Evolutionary conservation across 2,888 invertebrate genomes (phyloP), one percentile per base, ranked within the genome.

Genomic region (Mantis religiosa): DNA sequence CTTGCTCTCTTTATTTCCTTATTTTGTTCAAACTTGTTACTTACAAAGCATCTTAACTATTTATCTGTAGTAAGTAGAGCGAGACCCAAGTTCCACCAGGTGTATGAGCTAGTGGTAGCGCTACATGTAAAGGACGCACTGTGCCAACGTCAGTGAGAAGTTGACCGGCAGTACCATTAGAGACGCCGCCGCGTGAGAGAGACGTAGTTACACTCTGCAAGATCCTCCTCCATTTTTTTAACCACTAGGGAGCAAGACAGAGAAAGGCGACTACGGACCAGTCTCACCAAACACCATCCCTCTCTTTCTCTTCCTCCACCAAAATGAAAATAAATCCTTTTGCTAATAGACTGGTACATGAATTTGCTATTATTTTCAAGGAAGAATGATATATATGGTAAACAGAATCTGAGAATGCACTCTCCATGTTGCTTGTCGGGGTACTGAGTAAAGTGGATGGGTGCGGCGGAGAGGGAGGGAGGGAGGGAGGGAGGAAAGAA

Each of bases 281-380:
- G 41, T 41, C 83, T 83, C 82, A 83, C 88, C 86, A 87, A 81
- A 15, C 81, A 87, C 82, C 86, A 30, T 8, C 88, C 28, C 30
- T 30, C 88, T 83, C 85, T 25, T 47, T 83, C 30, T 30, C 71
- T 54, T 89, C 86, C 84, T 81, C 87, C 89, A 86, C 91, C 92
- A 91, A 93, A 94, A 94, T 94, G 94, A 94, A 94, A 94, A 94
- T 94, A 94, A 94, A 94, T 94, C 93, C 94, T 93, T 93, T 93
- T 93, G 93, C 94, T 94, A 94, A 94, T 94, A 94, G 94, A 93
- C 93, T 93, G 93, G 92, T 94, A 94, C 94, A 94, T 92, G 94
- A 93, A 93, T 94, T 92, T 92, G 94, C 94, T 94, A 94, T 94
- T 94, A 94, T 94, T 94, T 94, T 93, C 93, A 93, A 93, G 93